Base-by-base conservation (phyloP, 2,797 vertebrate genomes). In the Tapirus indicus region DNA sequence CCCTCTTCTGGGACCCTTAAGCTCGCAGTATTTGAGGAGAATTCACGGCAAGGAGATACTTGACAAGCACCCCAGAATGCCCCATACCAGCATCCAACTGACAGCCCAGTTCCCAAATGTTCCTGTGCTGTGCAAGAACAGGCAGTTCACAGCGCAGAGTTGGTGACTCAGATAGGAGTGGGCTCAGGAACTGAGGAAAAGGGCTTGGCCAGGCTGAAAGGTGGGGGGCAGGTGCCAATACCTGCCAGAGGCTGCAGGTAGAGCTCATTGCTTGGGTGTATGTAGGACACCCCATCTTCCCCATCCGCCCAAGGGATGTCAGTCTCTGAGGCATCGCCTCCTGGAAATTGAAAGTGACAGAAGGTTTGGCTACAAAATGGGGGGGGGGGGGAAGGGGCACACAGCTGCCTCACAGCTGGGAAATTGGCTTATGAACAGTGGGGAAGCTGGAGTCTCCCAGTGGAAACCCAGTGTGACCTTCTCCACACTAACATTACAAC, bases 161-260 rank as follows among this genome's bases (percentile, higher is more conserved):
- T 47, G 60, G 41, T 75, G 47, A 14, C 23, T 84, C 64, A 87
- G 38, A 68, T 32, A 49, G 47, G 44, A 72, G 49, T 83, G 78
- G 56, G 49, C 18, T 79, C 32, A 69, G 83, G 47, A 9, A 41
- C 2, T 29, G 35, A 77, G 52, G 85, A 80, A 64, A 83, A 86
- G 35, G 62, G 38, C 38, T 9, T 69, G 77, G 54, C 56, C 54
- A 95, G 49, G 6, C 69, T 87, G 41, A 92, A 78, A 71, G 69
- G 49, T 44, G 11, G 12, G n/a, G 49, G 12, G 5, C 5, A 69
- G 23, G 56, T 62, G 11, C 54, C 27, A 98, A 98, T 98, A 99
- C 99, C 99, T 99, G 99, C 99, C 93, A 99, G 98, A 74, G 99
- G 99, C 91, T 99, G 99, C 88, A 99, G 98, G 98, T 99, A 99